phyloP scores from a whole-genome alignment of 2,113 vertebrate genomes.

The Mobula birostris region DNA sequence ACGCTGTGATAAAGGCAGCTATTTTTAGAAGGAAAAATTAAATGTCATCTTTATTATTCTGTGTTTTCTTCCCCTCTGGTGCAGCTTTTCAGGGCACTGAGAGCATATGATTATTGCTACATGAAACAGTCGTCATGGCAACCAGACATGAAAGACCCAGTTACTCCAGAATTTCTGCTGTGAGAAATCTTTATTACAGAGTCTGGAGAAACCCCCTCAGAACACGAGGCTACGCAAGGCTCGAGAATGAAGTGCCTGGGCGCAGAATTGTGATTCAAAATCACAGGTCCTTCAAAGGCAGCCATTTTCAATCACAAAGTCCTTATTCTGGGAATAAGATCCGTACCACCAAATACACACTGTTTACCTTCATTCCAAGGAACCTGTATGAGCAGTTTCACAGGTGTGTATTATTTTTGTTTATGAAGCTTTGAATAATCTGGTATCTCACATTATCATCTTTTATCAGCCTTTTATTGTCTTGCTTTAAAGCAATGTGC shows the following conservation, averaged over 20 bases:
- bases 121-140: conserved; percentile 44
- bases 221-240: background rate
- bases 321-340: conserved; percentile 18
- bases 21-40: conserved; percentile 25
- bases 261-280: conserved; percentile 13
- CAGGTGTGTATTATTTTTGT: conserved; percentile 10
- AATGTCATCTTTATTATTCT: conserved; percentile 21
- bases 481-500: background rate
- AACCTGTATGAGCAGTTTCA: conserved; percentile 39
- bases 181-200: conserved; percentile 31
- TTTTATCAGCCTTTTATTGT: background rate
- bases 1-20: background rate
- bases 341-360: conserved; percentile 36
- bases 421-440: background rate
- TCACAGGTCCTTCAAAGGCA: background rate
- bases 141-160: conserved; percentile 43
- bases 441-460: background rate
- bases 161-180: conserved; percentile 41
- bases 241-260: background rate
- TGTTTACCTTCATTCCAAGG: conserved; percentile 34
- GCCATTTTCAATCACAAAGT: background rate
- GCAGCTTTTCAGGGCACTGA: background rate
- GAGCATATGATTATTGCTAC: conserved; percentile 39
- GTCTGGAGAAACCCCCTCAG: conserved; percentile 15
- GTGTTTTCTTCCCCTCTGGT: background rate